These are phyloP conservation scores for Caloenas nicobarica DNA, from an alignment of 2,113 vertebrate species.

Conservation along the genomic window DNA sequence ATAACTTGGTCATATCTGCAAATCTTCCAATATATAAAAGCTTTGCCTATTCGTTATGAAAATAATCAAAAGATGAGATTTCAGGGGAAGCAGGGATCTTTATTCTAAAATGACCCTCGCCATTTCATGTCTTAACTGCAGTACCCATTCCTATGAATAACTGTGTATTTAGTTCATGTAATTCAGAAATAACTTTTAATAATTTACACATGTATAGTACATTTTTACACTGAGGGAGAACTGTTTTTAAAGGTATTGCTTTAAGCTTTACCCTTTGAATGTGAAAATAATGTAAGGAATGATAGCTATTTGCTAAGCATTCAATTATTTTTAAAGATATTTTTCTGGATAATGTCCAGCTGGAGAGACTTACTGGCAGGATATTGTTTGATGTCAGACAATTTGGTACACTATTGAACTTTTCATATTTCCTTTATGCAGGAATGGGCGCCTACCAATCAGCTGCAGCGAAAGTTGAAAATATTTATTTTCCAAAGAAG, in stretches of 20 bases:
- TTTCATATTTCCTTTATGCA: conserved; percentile 39
- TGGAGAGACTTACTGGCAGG: not conserved
- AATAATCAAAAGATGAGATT: not conserved
- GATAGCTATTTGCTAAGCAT: not conserved
- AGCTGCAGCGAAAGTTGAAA: conserved; percentile 71
- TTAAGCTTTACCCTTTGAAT: not conserved
- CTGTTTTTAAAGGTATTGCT: not conserved
- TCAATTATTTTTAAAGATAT: not conserved
- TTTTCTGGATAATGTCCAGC: not conserved
- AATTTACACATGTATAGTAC: not conserved
- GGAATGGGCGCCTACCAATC: conserved; percentile 85
- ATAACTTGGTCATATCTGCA: not conserved
- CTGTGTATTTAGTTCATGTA: not conserved
- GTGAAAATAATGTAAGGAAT: not conserved
- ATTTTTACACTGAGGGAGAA: not conserved
- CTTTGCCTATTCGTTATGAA: not conserved
- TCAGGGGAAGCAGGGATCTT: not conserved
- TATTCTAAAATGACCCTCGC: not conserved
- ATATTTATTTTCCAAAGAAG: conserved; percentile 95
- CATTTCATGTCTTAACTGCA: not conserved
- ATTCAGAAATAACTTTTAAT: not conserved
- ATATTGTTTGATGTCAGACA: not conserved
- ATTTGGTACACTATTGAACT: not conserved
- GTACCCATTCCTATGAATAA: not conserved
- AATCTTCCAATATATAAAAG: not conserved